Evolutionary conservation across 2,888 invertebrate genomes (phyloP).

Genomic region (Epinotia demarniana): DNA sequence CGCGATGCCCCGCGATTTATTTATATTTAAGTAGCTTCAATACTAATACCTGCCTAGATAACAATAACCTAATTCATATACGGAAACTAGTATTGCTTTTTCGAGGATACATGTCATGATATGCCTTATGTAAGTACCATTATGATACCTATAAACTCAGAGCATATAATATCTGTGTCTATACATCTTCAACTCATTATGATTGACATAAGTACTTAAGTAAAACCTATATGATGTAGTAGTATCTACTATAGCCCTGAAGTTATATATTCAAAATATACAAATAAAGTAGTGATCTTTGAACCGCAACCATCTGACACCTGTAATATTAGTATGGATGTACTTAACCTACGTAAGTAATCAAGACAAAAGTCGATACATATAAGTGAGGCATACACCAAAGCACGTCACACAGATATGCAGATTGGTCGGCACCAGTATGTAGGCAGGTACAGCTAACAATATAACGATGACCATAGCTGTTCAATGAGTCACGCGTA

Average conservation of each 20-base stretch:
- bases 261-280: not conserved
- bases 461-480: constrained; percentile 45
- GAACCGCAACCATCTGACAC: not conserved
- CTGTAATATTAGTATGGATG: not conserved
- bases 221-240: no score
- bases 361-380: constrained; percentile 1
- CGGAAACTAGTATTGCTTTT: not conserved
- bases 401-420: constrained; percentile 29
- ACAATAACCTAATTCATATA: no score
- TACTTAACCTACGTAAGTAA: not conserved
- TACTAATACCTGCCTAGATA: no score
- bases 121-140: no score
- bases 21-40: no score
- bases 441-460: constrained; percentile 31
- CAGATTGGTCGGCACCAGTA: constrained; percentile 32
- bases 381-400: constrained; percentile 12
- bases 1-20: no score
- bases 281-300: not conserved
- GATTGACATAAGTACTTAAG: not conserved
- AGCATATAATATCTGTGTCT: no score
- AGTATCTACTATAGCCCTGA: not conserved
- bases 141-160: no score
- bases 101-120: not conserved
- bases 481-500: constrained; percentile 57
- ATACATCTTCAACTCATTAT: not conserved